Percentiles rank a stretch among this genome's conserved stretches.
Conservation (phyloP, 2,113 vertebrate genomes). For the Corydoras sp. region DNA sequence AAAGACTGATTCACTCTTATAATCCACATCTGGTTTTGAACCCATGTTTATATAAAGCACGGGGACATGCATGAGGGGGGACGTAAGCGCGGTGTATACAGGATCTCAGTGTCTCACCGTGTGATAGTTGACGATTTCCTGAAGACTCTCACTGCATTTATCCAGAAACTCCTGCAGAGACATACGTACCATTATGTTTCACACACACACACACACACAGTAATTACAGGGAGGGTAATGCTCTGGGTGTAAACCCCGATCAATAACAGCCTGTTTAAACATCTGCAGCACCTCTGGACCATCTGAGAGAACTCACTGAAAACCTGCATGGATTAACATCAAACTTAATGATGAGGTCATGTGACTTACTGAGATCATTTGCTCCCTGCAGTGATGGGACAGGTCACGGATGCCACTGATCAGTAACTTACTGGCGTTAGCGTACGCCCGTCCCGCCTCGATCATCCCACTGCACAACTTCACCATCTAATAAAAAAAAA, state of each 20-base stretch:
- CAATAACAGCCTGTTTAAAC: too few species aligned
- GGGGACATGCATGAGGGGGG: too few species aligned
- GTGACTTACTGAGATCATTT: conserved; percentile 79
- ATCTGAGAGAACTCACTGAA: too few species aligned
- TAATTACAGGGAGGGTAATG: too few species aligned
- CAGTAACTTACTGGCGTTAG: conserved; percentile 92
- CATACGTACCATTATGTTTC: background rate
- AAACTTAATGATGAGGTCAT: background rate
- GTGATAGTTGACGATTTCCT: conserved; percentile 96
- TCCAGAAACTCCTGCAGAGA: conserved; percentile 76
- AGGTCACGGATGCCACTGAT: conserved; percentile 93
- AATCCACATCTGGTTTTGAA: too few species aligned
- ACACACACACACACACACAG: conserved; percentile 8
- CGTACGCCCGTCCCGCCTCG: conserved; percentile 90
- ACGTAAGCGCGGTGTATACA: too few species aligned
- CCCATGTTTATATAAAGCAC: too few species aligned
- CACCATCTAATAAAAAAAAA: conserved; percentile 72
- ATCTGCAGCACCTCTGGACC: too few species aligned
- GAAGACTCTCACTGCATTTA: conserved; percentile 91
- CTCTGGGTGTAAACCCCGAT: too few species aligned
- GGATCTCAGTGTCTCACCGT: conserved; percentile 69
- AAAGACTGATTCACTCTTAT: too few species aligned
- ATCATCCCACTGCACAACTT: conserved; percentile 97
- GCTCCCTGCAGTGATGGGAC: conserved; percentile 89
- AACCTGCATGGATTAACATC: background rate